These are phyloP conservation scores for Drosophila tani DNA, from an alignment of 1,140 invertebrate genomes.

Conservation along the genomic window DNA sequence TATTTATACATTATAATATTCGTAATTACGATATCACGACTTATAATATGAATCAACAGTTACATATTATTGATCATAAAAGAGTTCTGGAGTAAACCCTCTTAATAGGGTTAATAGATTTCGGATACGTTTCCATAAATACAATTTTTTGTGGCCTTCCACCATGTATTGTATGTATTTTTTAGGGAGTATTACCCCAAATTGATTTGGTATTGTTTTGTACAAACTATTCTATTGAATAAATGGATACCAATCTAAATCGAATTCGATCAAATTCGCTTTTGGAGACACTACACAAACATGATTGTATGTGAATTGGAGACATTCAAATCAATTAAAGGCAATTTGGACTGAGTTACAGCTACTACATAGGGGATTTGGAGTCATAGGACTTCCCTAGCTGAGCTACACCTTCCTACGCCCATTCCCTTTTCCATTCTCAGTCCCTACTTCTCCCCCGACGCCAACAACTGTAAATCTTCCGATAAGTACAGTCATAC, in stretches of 20 bases:
- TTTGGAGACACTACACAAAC: background rate
- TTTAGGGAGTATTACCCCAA: background rate
- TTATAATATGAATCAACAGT: background rate
- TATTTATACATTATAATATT: too few species aligned
- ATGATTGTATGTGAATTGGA: background rate
- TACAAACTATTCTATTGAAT: background rate
- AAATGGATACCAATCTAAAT: slow-evolving; percentile 7
- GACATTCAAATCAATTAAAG: slow-evolving; percentile 18
- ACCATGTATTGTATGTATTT: background rate
- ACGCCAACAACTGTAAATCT: slow-evolving; percentile 34
- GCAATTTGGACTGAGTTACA: slow-evolving; percentile 6
- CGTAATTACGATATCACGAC: too few species aligned
- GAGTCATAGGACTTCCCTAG: background rate
- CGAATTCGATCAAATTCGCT: background rate
- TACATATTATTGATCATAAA: too few species aligned
- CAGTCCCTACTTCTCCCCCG: background rate
- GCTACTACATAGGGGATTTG: background rate
- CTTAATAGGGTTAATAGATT: too few species aligned
- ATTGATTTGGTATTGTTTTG: background rate
- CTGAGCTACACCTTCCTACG: background rate
- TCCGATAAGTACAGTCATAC: slow-evolving; percentile 68
- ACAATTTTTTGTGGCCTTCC: too few species aligned
- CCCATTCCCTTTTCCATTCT: background rate
- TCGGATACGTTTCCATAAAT: too few species aligned
- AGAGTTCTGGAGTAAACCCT: background rate